phyloP scores from a whole-genome alignment of 2,113 vertebrate species.

The Lichenostomus cassidix region DNA sequence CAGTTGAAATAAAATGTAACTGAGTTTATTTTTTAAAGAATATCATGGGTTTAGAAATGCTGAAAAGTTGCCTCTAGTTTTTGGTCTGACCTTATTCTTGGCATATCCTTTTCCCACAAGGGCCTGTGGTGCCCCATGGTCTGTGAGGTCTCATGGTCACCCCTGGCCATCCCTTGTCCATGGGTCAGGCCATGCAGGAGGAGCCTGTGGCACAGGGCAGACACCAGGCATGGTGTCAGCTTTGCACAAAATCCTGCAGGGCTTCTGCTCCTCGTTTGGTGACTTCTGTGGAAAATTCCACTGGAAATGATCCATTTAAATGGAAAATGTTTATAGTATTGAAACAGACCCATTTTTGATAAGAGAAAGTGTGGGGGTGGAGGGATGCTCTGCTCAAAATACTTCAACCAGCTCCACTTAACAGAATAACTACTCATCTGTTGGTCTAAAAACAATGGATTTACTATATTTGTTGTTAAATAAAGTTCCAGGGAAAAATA shows the following conservation, averaged over 20 bases:
- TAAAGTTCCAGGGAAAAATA: neutral
- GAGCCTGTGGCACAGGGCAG: neutral
- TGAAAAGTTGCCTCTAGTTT: slow-evolving; percentile 25
- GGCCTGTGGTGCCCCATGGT: neutral
- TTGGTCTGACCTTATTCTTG: slow-evolving; percentile 35
- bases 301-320: neutral
- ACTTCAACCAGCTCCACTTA: neutral
- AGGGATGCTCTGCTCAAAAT: neutral
- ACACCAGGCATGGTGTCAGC: neutral
- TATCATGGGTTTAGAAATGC: slow-evolving; percentile 33
- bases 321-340: neutral
- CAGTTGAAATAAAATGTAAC: slow-evolving; percentile 40
- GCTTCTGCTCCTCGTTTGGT: neutral
- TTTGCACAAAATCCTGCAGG: neutral
- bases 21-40: slow-evolving; percentile 49
- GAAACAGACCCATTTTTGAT: slow-evolving; percentile 32
- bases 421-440: neutral
- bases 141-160: rapidly evolving
- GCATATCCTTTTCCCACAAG: slow-evolving; percentile 5
- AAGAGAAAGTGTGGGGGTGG: neutral
- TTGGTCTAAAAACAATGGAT: neutral
- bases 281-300: slow-evolving; percentile 37
- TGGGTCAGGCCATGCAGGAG: rapidly evolving
- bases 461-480: slow-evolving; percentile 17
- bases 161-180: neutral